Evolutionary conservation across 1,140 invertebrate genomes (phyloP).

Genomic region (Pissodes strobi): DNA sequence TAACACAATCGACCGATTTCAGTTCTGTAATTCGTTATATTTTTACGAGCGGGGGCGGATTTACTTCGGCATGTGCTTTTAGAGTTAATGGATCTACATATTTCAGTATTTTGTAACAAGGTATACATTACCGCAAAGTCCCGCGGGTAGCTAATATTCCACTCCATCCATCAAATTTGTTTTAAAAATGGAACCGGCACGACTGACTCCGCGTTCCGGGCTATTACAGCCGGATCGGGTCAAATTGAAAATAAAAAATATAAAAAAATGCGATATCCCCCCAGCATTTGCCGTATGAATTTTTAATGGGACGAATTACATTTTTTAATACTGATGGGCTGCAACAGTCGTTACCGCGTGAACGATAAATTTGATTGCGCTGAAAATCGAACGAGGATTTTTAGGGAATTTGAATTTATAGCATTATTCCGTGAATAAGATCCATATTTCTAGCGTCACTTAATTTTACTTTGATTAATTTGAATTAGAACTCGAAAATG

Average conservation of each 20-base stretch:
- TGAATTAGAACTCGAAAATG: no score
- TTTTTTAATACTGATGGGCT: no score
- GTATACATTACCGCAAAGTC: constrained; percentile 30
- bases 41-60: not conserved
- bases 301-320: constrained; percentile 16
- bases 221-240: not conserved
- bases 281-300: constrained; percentile 13
- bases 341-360: no score
- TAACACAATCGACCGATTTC: not conserved
- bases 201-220: not conserved
- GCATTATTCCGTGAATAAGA: no score
- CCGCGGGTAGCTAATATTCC: constrained; percentile 29
- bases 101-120: constrained; percentile 39
- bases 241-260: constrained; percentile 10
- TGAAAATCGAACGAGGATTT: no score
- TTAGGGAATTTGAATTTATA: no score
- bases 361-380: no score
- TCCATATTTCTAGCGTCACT: no score
- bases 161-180: constrained; percentile 39
- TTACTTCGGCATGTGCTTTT: constrained; percentile 6
- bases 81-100: constrained; percentile 40
- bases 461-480: no score
- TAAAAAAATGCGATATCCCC: not conserved
- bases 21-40: no score
- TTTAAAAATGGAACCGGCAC: constrained; percentile 33